Conservation (phyloP, 2,797 vertebrate genomes). For the Hemibagrus guttatus region DNA sequence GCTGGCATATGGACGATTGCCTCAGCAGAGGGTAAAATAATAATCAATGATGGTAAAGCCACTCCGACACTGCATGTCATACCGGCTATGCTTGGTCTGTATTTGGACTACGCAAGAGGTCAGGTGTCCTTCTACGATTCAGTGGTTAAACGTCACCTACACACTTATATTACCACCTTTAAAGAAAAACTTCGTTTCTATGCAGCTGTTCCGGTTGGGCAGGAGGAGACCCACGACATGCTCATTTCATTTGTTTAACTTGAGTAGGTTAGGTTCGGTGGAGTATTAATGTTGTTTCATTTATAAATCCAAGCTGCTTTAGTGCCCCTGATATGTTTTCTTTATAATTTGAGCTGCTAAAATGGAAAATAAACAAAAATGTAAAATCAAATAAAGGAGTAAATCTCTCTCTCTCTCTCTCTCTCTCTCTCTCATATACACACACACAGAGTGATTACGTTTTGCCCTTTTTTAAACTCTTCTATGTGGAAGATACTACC, state of each 20-base stretch:
- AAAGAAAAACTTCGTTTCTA: slow-evolving; percentile 33
- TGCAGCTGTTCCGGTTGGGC: background rate
- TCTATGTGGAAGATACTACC: background rate
- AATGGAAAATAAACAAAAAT: background rate
- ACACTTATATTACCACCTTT: slow-evolving; percentile 20
- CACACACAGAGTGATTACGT: background rate
- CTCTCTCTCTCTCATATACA: too few relatives aligned
- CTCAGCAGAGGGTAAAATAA: slow-evolving; percentile 20
- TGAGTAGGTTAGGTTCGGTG: background rate
- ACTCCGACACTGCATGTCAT: background rate
- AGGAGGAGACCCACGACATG: background rate
- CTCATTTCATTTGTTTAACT: slow-evolving; percentile 1
- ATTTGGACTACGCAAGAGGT: slow-evolving; percentile 22
- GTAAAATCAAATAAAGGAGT: background rate
- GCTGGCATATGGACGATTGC: slow-evolving; percentile 36
- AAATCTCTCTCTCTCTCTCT: too few relatives aligned
- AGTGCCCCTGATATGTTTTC: background rate
- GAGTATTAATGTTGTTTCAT: background rate
- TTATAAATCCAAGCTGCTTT: background rate
- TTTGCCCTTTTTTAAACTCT: background rate
- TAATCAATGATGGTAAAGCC: slow-evolving; percentile 23
- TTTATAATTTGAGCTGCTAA: background rate
- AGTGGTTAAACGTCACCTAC: background rate
- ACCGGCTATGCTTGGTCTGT: slow-evolving; percentile 8
- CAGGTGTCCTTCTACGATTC: slow-evolving; percentile 40